Evolutionary conservation across 2,888 invertebrate species (phyloP), one percentile per base, ranked within the genome.

Genomic region (Euphydryas editha): DNA sequence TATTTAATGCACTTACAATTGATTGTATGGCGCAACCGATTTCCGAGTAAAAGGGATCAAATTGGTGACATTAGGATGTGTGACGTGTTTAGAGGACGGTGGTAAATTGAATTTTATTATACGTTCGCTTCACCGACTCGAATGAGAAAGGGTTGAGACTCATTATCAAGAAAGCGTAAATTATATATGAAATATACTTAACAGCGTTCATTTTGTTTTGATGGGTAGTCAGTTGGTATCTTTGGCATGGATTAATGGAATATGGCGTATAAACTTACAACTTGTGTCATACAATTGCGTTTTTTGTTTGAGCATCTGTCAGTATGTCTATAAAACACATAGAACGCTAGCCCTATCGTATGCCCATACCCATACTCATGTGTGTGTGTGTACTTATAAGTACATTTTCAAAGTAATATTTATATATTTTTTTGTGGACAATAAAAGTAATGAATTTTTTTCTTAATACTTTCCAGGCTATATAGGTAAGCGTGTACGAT

Each of bases 51-150:
- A 83, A 77, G 79, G 83, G 75, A 81, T 73, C 81, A 83, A 70
- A 70, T 54, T 62, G 61, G 67, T 46, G 56, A 65, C 65, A 84
- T 82, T 81, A 72, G 73, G 71, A 76, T 77, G 82, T 83, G 83
- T 81, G 81, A 83, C 81, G 82, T 85, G 81, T 85, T 89, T 88
- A 88, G 63, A 80, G 72, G 74, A 65, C 65, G 75, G 77, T 76
- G 77, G 78, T 81, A 88, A 90, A 90, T 90, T 90, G 91, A 90
- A 85, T 91, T 86, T 86, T 84, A 88, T 91, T 90, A 86, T 75
- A 81, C 79, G 81, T 81, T 79, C 49, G 72, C 64, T 61, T 54
- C 58, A 68, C 67, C 65, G 61, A 64, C 72, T 66, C 72, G 58
- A 59, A 72, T 74, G 73, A 75, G 72, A 74, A 76, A 75, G 78